A percentile compares a stretch with the other conserved stretches of the same genome.
phyloP scores from a whole-genome alignment of 2,113 vertebrate genomes.

The Aramus guarauna region DNA sequence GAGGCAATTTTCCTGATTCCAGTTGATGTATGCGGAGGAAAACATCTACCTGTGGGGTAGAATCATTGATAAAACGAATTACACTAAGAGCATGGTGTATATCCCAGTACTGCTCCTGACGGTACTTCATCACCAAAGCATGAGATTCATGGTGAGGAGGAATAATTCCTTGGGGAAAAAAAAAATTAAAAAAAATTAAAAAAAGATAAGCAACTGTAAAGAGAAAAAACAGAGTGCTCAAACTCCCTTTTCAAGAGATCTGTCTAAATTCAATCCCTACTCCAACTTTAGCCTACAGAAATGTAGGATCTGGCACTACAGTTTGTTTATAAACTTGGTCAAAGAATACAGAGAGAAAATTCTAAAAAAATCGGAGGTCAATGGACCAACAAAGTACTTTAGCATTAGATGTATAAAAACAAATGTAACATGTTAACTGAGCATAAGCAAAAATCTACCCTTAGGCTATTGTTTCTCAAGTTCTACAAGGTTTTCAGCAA shows the following conservation, averaged over 20 bases:
- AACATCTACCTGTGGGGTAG: slow-evolving; percentile 83
- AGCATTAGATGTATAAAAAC: neutral
- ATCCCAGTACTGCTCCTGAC: slow-evolving; percentile 88
- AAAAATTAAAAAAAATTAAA: too few species aligned
- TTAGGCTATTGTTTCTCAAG: neutral
- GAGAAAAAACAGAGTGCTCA: neutral
- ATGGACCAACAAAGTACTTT: neutral
- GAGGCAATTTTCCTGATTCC: slow-evolving; percentile 87
- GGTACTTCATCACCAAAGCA: slow-evolving; percentile 82
- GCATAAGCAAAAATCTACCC: neutral
- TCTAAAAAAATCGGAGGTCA: neutral
- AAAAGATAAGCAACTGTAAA: neutral
- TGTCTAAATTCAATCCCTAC: neutral
- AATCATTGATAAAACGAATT: slow-evolving; percentile 81
- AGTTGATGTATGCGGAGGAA: slow-evolving; percentile 90
- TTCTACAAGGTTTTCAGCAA: neutral
- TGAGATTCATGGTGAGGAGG: slow-evolving; percentile 93
- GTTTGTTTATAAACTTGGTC: neutral
- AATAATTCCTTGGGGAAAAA: slow-evolving; percentile 80
- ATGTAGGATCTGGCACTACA: neutral
- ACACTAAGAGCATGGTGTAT: slow-evolving; percentile 83
- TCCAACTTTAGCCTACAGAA: neutral
- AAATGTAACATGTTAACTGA: neutral
- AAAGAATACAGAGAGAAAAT: neutral
- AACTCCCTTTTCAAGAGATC: neutral